phyloP scores from a whole-genome alignment of 2,113 vertebrate genomes.

The Catharus minimus region DNA sequence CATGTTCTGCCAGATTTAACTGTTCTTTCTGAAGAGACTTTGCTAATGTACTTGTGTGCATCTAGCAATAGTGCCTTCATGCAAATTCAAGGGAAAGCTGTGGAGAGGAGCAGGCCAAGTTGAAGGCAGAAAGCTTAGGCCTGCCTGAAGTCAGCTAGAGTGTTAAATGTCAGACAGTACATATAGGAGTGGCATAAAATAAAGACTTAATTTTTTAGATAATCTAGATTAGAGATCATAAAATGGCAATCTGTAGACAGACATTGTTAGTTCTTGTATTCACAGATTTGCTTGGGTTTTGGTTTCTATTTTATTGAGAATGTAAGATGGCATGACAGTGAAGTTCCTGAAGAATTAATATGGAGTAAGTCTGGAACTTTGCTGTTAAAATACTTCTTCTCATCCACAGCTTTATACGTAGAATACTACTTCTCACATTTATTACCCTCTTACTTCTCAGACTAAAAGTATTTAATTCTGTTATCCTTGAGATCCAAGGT shows the following conservation, averaged over 20 bases:
- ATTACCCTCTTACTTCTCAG: not conserved
- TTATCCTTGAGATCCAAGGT: not conserved
- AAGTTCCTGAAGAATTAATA: not conserved
- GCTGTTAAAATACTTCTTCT: not conserved
- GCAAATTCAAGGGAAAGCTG: not conserved
- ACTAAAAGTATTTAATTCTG: not conserved
- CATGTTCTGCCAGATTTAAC: not conserved
- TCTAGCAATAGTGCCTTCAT: not conserved
- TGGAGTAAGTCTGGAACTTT: not conserved
- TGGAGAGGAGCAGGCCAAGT: not conserved
- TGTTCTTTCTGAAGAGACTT: not conserved
- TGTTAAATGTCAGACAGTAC: not conserved
- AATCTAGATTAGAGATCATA: not conserved
- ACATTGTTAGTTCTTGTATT: not conserved
- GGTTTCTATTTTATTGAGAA: not conserved
- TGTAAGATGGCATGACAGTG: not conserved
- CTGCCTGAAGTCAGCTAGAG: not conserved
- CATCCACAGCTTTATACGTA: not conserved
- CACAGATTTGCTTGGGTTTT: not conserved
- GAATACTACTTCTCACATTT: not conserved
- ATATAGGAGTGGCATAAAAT: not conserved
- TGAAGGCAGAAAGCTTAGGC: not conserved
- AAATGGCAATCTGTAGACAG: not conserved
- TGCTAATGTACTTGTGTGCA: not conserved
- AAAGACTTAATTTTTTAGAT: not conserved